Evolutionary conservation across 1,140 invertebrate genomes (phyloP), one percentile per base, ranked within the genome.

Genomic region (Babylonia areolata): DNA sequence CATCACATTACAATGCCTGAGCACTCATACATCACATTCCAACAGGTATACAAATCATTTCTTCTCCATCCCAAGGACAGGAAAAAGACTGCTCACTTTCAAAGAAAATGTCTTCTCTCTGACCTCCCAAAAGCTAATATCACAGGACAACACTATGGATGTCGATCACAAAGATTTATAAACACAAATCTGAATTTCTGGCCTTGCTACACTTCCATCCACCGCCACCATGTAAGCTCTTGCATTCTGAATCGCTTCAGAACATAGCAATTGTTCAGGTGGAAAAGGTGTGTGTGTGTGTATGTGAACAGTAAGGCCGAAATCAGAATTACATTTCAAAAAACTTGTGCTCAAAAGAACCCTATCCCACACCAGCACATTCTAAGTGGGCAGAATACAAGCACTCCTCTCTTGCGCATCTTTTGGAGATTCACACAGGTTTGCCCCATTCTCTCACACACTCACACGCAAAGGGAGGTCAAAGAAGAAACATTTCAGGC

Each of bases 91-190:
- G n/a, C n/a, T n/a, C n/a, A n/a, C n/a, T n/a, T n/a, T n/a, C n/a
- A 51, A 9, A 51, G 17, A 31, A 42, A n/a, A 58, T 83, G 46
- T 31, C n/a, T 83, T 54, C 37, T 20, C 23, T 40, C 35, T 28
- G 39, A 42, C 75, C 75, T 37, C 37, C 75, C 75, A 42, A 37
- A 33, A 54, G 6, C 58, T 80, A 80, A 58, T 80, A 80, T 80
- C 78, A 80, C 78, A 80, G 78, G 78, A 39, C 78, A 80, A 35
- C 78, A 80, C 78, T 23, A 80, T 54, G 78, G 78, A 51, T 54
- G 78, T 40, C 78, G 78, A 80, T 80, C 78, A 80, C 42, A 80
- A 80, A 31, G 28, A 80, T 80, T 80, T 80, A 54, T 80, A 54
- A 80, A 80, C 31, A 54, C 31, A 33, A 54, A 42, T 80, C 17